These are phyloP conservation scores for Cantharis lateralis DNA, from an alignment of 2,888 invertebrate genomes.

Conservation along the genomic window DNA sequence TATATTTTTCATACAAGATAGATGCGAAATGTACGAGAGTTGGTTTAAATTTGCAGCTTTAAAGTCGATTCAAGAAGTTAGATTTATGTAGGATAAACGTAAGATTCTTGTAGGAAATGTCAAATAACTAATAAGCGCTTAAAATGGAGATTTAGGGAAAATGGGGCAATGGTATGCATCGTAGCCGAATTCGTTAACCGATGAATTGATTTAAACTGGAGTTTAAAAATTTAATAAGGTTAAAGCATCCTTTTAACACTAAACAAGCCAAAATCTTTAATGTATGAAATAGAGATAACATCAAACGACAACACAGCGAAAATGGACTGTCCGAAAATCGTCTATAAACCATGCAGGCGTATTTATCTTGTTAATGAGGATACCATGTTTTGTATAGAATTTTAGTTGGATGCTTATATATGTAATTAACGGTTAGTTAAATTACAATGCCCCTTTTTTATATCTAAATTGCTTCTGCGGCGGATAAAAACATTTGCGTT, in stretches of 20 bases:
- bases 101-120: not conserved
- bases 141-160: not conserved
- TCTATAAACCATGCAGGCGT: constrained; percentile 2
- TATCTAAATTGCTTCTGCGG: not conserved
- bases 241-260: not conserved
- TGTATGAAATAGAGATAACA: not conserved
- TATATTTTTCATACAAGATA: not conserved
- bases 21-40: not conserved
- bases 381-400: not conserved
- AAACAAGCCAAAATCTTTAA: not conserved
- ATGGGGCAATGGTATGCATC: not conserved
- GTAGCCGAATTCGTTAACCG: not conserved
- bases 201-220: not conserved
- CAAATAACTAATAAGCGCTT: not conserved
- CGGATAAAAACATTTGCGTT: not conserved
- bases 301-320: not conserved
- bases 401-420: not conserved
- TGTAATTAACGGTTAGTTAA: not conserved
- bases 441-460: not conserved
- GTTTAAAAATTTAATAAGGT: not conserved
- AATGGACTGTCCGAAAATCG: constrained; percentile 1
- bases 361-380: constrained; percentile 1
- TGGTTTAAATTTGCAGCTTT: not conserved
- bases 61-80: not conserved
- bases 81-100: not conserved